Evolutionary conservation across 2,888 invertebrate species (phyloP).

Genomic region (Esperia sulphurella): DNA sequence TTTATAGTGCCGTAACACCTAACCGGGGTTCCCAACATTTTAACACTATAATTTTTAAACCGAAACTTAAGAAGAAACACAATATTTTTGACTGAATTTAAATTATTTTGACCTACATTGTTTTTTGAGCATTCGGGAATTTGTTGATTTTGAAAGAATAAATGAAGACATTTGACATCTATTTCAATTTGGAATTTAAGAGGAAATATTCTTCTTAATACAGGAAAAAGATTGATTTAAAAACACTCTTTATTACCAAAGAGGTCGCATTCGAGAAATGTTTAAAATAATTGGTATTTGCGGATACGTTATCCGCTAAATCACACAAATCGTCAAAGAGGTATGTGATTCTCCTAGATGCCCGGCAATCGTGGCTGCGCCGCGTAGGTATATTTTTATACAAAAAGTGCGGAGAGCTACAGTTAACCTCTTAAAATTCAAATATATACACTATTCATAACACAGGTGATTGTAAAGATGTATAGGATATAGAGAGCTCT

Average conservation of each 20-base stretch:
- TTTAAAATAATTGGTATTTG: neutral
- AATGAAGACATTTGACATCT: slow-evolving; percentile 4
- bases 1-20: slow-evolving; percentile 35
- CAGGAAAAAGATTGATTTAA: neutral
- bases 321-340: no score
- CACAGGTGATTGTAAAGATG: no score
- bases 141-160: slow-evolving; percentile 19
- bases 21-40: slow-evolving; percentile 40
- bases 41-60: slow-evolving; percentile 16
- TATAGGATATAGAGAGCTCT: no score
- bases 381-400: no score
- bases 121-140: slow-evolving; percentile 33
- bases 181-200: slow-evolving; percentile 2
- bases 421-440: no score
- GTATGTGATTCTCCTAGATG: no score
- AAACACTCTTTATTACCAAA: neutral
- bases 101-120: slow-evolving; percentile 40
- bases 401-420: no score
- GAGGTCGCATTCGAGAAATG: neutral
- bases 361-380: no score
- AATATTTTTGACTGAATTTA: slow-evolving; percentile 28
- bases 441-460: no score
- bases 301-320: no score
- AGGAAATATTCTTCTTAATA: neutral
- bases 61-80: slow-evolving; percentile 15